Evolutionary conservation across 1,140 invertebrate genomes (phyloP).

Genomic region (Neodiprion lecontei): DNA sequence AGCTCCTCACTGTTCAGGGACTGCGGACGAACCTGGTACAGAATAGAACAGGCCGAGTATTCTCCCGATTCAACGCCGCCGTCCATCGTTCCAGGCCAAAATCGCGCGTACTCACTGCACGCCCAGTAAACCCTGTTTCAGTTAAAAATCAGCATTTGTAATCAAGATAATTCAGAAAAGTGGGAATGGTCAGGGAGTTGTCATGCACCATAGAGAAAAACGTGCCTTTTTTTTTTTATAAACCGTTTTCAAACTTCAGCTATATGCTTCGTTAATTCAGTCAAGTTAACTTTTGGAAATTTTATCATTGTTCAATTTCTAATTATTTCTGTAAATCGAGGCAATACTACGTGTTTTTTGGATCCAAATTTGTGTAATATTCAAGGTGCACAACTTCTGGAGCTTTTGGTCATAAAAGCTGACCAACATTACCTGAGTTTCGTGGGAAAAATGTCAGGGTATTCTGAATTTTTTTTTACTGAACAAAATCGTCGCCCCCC

Average conservation of each 20-base stretch:
- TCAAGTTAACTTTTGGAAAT: neutral
- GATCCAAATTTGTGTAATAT: too few species aligned
- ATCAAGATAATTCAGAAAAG: neutral
- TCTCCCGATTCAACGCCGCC: slow-evolving; percentile 39
- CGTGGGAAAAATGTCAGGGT: slow-evolving; percentile 5
- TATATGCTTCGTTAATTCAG: too few species aligned
- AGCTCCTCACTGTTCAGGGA: slow-evolving; percentile 35
- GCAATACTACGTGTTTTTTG: too few species aligned
- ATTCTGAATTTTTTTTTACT: neutral
- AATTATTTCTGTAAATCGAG: too few species aligned
- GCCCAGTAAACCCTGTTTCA: slow-evolving; percentile 40
- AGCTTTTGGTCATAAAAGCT: too few species aligned
- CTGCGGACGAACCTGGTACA: neutral
- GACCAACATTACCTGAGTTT: neutral
- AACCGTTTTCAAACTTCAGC: too few species aligned
- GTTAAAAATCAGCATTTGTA: neutral
- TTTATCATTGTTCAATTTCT: neutral
- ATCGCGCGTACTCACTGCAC: slow-evolving; percentile 41
- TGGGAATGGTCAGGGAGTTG: too few species aligned
- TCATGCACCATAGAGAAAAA: too few species aligned
- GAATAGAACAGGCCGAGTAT: neutral
- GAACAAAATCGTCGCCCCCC: too few species aligned
- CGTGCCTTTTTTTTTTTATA: too few species aligned
- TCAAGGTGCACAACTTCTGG: too few species aligned
- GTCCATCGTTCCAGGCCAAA: slow-evolving; percentile 43